Evolutionary conservation across 1,140 invertebrate species (phyloP).

Genomic region (Elysia chlorotica): DNA sequence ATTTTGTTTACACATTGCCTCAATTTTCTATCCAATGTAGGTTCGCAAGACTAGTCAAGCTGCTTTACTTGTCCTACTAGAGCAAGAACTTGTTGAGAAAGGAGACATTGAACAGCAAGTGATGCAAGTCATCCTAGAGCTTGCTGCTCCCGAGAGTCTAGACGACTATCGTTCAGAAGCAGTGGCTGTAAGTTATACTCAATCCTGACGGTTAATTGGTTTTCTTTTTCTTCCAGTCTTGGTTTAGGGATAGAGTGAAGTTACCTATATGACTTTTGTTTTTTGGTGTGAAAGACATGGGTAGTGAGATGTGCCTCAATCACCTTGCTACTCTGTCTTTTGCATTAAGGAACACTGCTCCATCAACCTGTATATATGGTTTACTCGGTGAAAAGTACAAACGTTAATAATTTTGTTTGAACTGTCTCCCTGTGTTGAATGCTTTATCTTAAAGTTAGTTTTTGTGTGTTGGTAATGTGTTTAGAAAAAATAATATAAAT

Average conservation of each 20-base stretch:
- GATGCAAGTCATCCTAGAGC: constrained; percentile 66
- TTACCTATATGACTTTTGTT: no score
- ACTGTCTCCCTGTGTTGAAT: no score
- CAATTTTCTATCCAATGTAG: no score
- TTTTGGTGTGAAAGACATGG: constrained; percentile 84
- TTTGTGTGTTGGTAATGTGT: no score
- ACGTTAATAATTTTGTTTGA: no score
- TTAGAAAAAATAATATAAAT: no score
- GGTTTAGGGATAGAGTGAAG: no score
- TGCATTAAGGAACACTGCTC: constrained; percentile 47
- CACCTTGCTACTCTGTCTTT: constrained; percentile 95
- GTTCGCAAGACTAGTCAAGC: constrained; percentile 71
- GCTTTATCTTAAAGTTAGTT: no score
- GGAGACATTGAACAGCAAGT: constrained; percentile 69
- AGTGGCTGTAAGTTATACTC: constrained; percentile 62
- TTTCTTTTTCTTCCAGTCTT: background rate
- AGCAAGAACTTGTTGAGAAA: constrained; percentile 68
- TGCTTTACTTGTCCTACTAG: constrained; percentile 69
- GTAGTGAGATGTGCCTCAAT: constrained; percentile 83
- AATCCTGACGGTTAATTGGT: no score
- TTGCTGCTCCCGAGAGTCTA: constrained; percentile 61
- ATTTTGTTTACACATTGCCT: no score
- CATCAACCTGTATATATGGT: constrained; percentile 6
- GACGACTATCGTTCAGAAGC: constrained; percentile 68
- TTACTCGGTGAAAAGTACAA: no score